Evolutionary conservation across 2,888 invertebrate species (phyloP), one percentile per base, ranked within the genome.

Genomic region (Sphaeridia pumilis): DNA sequence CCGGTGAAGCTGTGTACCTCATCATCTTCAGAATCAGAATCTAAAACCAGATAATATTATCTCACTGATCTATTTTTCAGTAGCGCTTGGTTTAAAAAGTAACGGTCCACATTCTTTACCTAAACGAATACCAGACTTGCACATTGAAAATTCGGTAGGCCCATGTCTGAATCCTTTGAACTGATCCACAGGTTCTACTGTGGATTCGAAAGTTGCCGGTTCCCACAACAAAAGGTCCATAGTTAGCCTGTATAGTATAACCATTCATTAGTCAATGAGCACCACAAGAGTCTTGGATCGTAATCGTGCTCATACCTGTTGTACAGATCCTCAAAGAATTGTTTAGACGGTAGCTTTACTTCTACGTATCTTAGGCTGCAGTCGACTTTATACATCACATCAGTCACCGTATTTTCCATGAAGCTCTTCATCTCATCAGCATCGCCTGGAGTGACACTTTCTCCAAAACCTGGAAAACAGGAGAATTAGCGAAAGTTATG

Each of bases 311-410:
- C 36, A 57, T 65, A 73, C 72, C 72, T 79, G 73, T 94, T 95
- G 71, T 94, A 95, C 26, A 95, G 75, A 44, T 88, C 77, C 72
- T 95, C 94, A 72, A 88, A 92, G 28, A 92, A 74, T 67, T 87
- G 84, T 71, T 94, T 93, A 0, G 86, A 84, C 56, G 73, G 83
- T 48, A 93, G 74, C 68, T 84, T 82, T 48, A 86, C 70, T 58
- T 82, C 82, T 7, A 85, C 78, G 56, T 78, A 76, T 0, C 93
- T 89, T 55, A 93, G 71, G 63, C 75, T 76, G 46, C 90, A 75
- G 63, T 87, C 84, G 3, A 94, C 73, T 66, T 83, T 80, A 63
- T 86, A 75, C 54, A 78, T 74, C 0, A 84, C 77, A 52, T 78
- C 77, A 49, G 77, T 77, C 46, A 79, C 76, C 1, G 85, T 81